phyloP scores from a whole-genome alignment of 2,113 vertebrate species.

The Seriola quinqueradiata region DNA sequence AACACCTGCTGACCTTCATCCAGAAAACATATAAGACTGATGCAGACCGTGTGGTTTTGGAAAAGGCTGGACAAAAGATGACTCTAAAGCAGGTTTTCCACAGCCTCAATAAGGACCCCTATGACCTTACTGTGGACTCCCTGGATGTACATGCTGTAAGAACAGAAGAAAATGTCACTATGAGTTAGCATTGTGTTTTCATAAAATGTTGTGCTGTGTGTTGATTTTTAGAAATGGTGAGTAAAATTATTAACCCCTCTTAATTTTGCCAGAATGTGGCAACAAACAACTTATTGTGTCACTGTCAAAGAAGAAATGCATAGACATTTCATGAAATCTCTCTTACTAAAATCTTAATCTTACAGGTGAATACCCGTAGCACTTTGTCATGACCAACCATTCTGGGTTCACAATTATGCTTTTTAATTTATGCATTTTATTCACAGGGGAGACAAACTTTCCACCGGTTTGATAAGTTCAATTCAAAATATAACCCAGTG shows the following conservation, averaged over 20 bases:
- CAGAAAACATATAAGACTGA: conserved; percentile 94
- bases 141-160: conserved; percentile 96
- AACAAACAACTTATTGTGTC: neutral
- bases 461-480: conserved; percentile 99
- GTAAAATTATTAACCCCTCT: neutral
- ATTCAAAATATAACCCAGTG: conserved; percentile 98
- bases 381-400: neutral
- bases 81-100: conserved; percentile 94
- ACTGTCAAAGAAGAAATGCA: no score
- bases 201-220: neutral
- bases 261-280: neutral
- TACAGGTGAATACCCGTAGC: neutral
- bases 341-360: no score
- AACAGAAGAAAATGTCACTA: neutral
- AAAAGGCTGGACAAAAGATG: conserved; percentile 91
- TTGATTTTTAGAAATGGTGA: no score
- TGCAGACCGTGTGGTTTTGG: conserved; percentile 91
- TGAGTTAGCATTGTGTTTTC: neutral
- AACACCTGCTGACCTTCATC: conserved; percentile 96
- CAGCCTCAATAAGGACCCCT: conserved; percentile 93
- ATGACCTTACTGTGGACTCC: conserved; percentile 97
- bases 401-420: neutral
- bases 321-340: neutral
- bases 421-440: conserved; percentile 18
- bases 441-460: conserved; percentile 96